Percentiles rank a stretch among this genome's conserved stretches.
These are phyloP conservation scores for pig (Sus scrofa) DNA, from an alignment of 2,113 vertebrate genomes.

Conservation along the genomic window DNA sequence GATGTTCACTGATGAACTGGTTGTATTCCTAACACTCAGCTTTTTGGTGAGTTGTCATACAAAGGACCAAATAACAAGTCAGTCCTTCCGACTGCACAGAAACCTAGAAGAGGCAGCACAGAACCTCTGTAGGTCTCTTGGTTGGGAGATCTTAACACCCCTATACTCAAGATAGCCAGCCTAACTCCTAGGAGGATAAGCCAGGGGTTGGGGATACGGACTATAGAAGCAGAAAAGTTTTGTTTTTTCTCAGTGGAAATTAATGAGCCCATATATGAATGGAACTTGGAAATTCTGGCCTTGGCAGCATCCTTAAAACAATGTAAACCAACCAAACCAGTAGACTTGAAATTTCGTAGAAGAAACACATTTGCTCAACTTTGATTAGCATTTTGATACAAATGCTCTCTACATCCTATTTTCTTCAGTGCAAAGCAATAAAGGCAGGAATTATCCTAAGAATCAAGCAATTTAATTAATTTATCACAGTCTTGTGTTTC, in stretches of 20 bases:
- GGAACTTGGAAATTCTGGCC: background rate
- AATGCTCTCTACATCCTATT: background rate
- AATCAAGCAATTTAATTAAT: constrained; percentile 23
- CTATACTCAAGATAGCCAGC: background rate
- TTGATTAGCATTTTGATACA: constrained; percentile 34
- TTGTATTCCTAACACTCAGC: background rate
- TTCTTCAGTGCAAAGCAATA: background rate
- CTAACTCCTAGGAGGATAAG: background rate
- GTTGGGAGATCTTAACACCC: background rate
- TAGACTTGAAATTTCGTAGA: background rate
- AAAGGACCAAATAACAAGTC: background rate
- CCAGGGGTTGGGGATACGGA: background rate
- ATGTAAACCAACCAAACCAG: background rate
- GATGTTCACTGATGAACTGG: background rate
- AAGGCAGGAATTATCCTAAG: constrained; percentile 21
- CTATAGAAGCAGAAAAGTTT: background rate
- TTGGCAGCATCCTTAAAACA: background rate
- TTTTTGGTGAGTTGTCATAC: background rate
- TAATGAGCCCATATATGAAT: background rate
- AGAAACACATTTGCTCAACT: constrained; percentile 11
- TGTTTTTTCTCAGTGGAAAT: background rate
- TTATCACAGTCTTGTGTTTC: background rate
- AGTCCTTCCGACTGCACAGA: background rate
- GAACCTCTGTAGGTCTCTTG: background rate
- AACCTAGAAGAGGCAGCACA: background rate